Conservation (phyloP, 2,797 vertebrate species). For the Peromyscus nudipes region DNA sequence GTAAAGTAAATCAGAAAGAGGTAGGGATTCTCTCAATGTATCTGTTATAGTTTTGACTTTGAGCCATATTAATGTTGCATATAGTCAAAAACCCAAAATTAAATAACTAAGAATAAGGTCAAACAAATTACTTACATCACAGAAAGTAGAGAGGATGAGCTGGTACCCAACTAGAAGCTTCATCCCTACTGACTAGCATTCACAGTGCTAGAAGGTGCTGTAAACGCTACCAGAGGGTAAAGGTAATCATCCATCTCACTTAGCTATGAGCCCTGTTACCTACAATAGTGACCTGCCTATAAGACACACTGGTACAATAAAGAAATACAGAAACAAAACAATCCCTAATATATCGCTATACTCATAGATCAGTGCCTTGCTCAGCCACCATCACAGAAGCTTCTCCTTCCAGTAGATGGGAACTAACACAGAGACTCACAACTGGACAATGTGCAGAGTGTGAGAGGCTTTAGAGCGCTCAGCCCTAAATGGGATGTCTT, state of each 20-base stretch:
- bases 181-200: not conserved
- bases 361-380: not conserved
- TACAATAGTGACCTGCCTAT: not conserved
- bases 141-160: not conserved
- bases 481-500: not conserved
- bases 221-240: not conserved
- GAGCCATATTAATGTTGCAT: not conserved
- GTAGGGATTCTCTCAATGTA: not conserved
- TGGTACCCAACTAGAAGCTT: not conserved
- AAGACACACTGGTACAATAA: not conserved
- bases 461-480: not conserved
- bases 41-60: not conserved
- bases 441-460: not conserved
- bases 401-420: not conserved
- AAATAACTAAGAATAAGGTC: not conserved
- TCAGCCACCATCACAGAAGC: not conserved
- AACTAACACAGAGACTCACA: not conserved
- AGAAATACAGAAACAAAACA: not conserved
- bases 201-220: not conserved
- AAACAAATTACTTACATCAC: not conserved
- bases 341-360: too few species aligned
- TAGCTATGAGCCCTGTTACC: not conserved
- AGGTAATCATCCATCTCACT: not conserved
- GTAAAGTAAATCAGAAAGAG: not conserved
- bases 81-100: not conserved